Evolutionary conservation across 2,113 vertebrate species (phyloP), one percentile per base, ranked within the genome.

Genomic region (Menidia beryllina): DNA sequence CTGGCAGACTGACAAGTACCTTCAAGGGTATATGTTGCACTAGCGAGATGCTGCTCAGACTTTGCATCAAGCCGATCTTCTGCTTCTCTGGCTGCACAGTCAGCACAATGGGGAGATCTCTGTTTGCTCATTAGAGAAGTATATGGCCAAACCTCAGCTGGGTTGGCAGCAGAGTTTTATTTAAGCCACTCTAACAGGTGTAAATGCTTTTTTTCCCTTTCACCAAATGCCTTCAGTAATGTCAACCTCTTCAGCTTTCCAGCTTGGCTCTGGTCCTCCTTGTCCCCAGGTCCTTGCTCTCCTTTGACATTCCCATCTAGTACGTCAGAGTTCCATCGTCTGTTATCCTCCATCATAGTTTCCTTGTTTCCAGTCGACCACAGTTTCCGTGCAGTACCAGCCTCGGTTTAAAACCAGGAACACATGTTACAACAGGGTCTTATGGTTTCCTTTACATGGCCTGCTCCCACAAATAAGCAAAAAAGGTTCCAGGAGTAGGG

Each of bases 151-250:
- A 54, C 62, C 50, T 2, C 62, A 50, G 47, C 39, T 26, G 53
- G 74, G 51, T 56, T 57, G 14, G 25, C n/a, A 48, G 54, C 10
- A 47, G 59, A 38, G 54, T 15, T 43, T 77, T 67, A 77, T 79
- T 69, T 52, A 58, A 78, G 61, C 62, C 76, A 79, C 62, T 66
- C 43, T 43, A 81, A 68, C 83, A 77, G 82, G 70, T 79, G 78
- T 77, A 53, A 59, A 74, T 72, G 8, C 47, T n/a, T 6, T 30
- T 21, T 20, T 41, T 60, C 30, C 38, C 66, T 55, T 41, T 58
- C 48, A 36, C 50, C 54, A 69, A 30, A 45, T 53, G 14, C 23
- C 60, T 61, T 38, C 1, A 5, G 48, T 38, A 41, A 62, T 72
- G 63, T 69, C 67, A 47, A 7, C 51, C 49, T 77, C 23, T 68